Percentiles rank a stretch among this genome's conserved stretches.
Evolutionary conservation across 2,113 vertebrate genomes (phyloP).

Genomic region (Columba livia): DNA sequence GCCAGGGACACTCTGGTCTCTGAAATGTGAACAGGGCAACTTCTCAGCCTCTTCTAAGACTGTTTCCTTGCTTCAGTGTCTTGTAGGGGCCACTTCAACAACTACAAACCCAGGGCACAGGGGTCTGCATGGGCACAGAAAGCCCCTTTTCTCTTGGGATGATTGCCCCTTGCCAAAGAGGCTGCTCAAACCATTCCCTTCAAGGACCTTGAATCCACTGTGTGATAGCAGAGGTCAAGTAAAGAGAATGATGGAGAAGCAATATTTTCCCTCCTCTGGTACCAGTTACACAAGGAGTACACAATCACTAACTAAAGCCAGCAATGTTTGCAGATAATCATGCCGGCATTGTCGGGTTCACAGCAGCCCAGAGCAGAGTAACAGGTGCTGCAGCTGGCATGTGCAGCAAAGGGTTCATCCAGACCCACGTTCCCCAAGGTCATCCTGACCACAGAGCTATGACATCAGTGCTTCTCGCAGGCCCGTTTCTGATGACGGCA

Average conservation of each 20-base stretch:
- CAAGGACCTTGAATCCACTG: background rate
- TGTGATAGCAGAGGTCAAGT: background rate
- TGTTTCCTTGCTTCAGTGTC: background rate
- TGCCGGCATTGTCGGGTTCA: background rate
- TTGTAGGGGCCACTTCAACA: background rate
- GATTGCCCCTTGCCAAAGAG: fast-evolving
- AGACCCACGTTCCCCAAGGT: constrained; percentile 17
- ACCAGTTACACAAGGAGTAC: background rate
- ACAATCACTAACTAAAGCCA: background rate
- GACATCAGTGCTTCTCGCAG: background rate
- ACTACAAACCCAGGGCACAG: background rate
- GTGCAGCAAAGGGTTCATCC: background rate
- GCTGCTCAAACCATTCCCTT: background rate
- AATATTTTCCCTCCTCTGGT: background rate
- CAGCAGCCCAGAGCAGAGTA: background rate
- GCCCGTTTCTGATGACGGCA: background rate
- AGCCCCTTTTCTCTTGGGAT: background rate
- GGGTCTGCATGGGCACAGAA: too few species aligned
- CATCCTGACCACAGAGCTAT: background rate
- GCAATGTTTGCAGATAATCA: background rate
- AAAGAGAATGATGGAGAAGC: background rate
- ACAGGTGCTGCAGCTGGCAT: background rate
- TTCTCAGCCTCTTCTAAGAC: background rate
- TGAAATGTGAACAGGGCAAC: background rate
- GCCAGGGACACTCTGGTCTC: background rate